Evolutionary conservation across 2,888 invertebrate genomes (phyloP).

Genomic region (Sesamia inferens): DNA sequence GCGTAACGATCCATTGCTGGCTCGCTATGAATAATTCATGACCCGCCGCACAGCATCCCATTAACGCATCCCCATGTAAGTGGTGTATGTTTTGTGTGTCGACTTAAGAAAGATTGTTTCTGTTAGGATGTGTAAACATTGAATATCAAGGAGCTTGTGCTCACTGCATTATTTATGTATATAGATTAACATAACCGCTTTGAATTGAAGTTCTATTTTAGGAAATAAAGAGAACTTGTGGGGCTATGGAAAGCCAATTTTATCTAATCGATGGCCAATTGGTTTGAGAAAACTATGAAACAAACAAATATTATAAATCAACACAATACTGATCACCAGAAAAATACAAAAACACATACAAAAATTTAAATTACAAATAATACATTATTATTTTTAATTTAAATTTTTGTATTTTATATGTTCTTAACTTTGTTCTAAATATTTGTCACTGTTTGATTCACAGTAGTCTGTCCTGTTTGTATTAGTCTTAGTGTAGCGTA

Average conservation of each 20-base stretch:
- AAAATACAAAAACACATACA: too few species aligned
- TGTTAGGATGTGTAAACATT: constrained; percentile 52
- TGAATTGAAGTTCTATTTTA: constrained; percentile 20
- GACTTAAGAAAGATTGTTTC: constrained; percentile 59
- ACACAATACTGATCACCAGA: neutral
- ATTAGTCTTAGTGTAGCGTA: too few species aligned
- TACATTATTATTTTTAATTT: too few species aligned
- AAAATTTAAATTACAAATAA: too few species aligned
- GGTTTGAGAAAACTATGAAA: neutral
- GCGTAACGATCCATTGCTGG: constrained; percentile 57
- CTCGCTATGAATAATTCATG: constrained; percentile 61
- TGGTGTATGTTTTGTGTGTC: constrained; percentile 42
- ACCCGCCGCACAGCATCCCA: constrained; percentile 41
- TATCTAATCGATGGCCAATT: neutral
- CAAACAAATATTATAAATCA: neutral
- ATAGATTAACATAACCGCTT: constrained; percentile 18
- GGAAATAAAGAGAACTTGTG: constrained; percentile 5
- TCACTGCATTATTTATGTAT: constrained; percentile 58
- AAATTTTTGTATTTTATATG: too few species aligned
- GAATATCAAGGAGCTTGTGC: constrained; percentile 53
- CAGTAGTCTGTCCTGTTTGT: too few species aligned
- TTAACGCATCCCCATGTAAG: constrained; percentile 60
- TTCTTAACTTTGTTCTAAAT: too few species aligned
- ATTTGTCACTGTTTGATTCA: too few species aligned
- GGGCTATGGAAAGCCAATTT: neutral